These are phyloP conservation scores for Burhinus bistriatus DNA, from an alignment of 2,113 vertebrate genomes.

Conservation along the genomic window DNA sequence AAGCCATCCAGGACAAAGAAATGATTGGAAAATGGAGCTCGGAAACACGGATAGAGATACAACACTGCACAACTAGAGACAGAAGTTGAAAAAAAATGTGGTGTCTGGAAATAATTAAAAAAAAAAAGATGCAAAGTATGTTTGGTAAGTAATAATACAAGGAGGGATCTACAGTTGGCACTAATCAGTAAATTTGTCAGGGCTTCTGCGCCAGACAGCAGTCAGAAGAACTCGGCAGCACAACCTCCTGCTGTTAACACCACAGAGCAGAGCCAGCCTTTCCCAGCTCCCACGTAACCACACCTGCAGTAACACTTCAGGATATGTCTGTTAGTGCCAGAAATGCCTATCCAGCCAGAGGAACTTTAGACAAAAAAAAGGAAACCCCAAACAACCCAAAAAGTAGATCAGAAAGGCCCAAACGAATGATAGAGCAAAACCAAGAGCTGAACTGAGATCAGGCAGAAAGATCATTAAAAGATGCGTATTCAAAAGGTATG, in stretches of 20 bases:
- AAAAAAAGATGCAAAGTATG: not conserved
- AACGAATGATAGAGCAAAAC: not conserved
- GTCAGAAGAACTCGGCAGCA: not conserved
- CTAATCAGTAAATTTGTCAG: not conserved
- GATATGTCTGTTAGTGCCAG: accelerated
- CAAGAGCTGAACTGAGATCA: not conserved
- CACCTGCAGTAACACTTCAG: not conserved
- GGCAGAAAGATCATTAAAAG: not conserved
- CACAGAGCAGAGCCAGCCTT: not conserved
- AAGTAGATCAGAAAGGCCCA: not conserved
- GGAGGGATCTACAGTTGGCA: not conserved
- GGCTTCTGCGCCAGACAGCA: not conserved
- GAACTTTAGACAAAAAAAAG: not conserved
- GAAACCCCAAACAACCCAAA: not conserved
- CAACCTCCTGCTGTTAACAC: not conserved
- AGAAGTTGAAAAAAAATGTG: not conserved
- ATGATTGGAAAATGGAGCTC: not conserved
- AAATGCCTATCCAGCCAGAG: not conserved
- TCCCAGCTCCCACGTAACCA: not conserved
- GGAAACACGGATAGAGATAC: not conserved
- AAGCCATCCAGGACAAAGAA: not conserved
- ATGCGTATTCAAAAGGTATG: not conserved
- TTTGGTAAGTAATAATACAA: not conserved
- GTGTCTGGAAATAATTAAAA: not conserved
- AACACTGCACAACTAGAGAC: not conserved